phyloP scores from a whole-genome alignment of 1,140 invertebrate genomes.

The Mesaphorura yosii region DNA sequence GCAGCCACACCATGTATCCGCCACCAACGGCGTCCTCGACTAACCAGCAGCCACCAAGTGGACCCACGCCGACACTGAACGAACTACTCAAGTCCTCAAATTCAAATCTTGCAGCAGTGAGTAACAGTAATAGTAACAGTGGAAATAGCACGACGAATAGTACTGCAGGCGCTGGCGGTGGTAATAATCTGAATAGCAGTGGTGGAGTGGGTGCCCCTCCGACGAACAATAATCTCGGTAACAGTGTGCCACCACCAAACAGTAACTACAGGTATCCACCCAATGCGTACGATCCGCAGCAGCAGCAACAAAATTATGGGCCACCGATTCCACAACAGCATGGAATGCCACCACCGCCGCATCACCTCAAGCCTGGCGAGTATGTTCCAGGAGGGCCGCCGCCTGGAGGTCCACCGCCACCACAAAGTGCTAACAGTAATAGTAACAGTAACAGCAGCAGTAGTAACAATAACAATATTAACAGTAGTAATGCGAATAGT shows the following conservation, averaged over 20 bases:
- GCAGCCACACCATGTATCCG: too few species aligned
- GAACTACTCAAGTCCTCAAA: constrained; percentile 68
- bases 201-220: constrained; percentile 31
- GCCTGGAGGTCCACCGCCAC: constrained; percentile 7
- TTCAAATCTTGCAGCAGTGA: too few species aligned
- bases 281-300: too few species aligned
- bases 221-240: too few species aligned
- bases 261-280: constrained; percentile 16
- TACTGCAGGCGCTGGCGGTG: constrained; percentile 37
- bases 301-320: background rate
- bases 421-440: constrained; percentile 8
- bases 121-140: constrained; percentile 4
- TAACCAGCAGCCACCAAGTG: constrained; percentile 52
- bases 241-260: constrained; percentile 20
- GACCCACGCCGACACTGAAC: constrained; percentile 81
- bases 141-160: constrained; percentile 41
- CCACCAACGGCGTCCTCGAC: too few species aligned
- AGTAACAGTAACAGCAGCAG: too few species aligned
- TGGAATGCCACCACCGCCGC: background rate
- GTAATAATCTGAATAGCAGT: constrained; percentile 19
- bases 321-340: constrained; percentile 1
- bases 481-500: too few species aligned
- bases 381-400: background rate
- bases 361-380: background rate
- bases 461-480: constrained; percentile 10